Conservation (phyloP, 2,888 invertebrate genomes). For the Maniola hyperantus region DNA sequence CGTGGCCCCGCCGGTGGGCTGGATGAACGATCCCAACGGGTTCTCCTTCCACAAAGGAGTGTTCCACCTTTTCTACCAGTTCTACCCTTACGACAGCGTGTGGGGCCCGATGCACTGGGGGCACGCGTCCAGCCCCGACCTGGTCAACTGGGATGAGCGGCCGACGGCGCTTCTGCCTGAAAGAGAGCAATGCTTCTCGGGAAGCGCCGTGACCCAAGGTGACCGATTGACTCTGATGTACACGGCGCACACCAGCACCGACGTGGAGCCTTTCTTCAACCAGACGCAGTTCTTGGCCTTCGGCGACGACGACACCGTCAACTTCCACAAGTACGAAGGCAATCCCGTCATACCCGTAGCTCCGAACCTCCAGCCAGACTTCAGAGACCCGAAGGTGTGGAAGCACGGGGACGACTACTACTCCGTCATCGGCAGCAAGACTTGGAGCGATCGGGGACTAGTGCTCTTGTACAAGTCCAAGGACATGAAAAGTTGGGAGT, state of each 20-base stretch:
- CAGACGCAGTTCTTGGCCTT: conserved; percentile 70
- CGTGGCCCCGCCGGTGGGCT: conserved; percentile 71
- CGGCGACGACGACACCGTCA: conserved; percentile 67
- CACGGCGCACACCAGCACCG: conserved; percentile 55
- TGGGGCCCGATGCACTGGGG: conserved; percentile 83
- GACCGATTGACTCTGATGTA: conserved; percentile 67
- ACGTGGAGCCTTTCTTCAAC: conserved; percentile 57
- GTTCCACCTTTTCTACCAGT: conserved; percentile 81
- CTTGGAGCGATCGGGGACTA: conserved; percentile 59
- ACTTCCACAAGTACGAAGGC: conserved; percentile 66
- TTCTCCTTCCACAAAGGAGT: conserved; percentile 75
- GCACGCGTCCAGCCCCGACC: conserved; percentile 69
- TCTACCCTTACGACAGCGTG: conserved; percentile 70
- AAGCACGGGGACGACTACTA: conserved; percentile 68
- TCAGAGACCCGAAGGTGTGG: conserved; percentile 79
- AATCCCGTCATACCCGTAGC: conserved; percentile 67
- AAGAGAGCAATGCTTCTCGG: conserved; percentile 72
- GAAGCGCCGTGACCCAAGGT: conserved; percentile 68
- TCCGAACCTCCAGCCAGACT: conserved; percentile 68
- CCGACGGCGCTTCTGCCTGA: conserved; percentile 77
- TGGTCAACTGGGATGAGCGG: conserved; percentile 75
- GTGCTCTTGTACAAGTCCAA: conserved; percentile 69
- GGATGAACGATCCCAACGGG: conserved; percentile 84
- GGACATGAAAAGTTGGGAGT: conserved; percentile 69
- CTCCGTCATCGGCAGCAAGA: conserved; percentile 69